Evolutionary conservation across 2,888 invertebrate genomes (phyloP).

Genomic region (Aspidiotus rigidus): DNA sequence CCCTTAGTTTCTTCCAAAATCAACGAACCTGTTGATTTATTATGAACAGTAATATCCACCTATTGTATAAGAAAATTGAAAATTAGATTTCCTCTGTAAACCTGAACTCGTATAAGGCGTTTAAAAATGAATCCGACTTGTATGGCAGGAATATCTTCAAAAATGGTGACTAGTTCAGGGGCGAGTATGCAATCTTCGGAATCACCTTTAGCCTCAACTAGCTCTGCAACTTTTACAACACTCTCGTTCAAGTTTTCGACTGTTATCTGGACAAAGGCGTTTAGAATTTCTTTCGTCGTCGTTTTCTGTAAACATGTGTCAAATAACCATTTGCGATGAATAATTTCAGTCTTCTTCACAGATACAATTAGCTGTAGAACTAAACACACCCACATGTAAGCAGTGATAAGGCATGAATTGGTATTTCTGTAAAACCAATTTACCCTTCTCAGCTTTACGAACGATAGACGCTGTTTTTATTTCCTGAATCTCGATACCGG

Average conservation of each 20-base stretch:
- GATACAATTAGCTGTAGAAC: too few species aligned
- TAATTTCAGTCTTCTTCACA: too few species aligned
- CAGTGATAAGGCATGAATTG: conserved; percentile 56
- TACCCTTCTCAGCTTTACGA: conserved; percentile 55
- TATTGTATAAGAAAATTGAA: background rate
- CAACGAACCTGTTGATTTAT: background rate
- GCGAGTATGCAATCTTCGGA: too few species aligned
- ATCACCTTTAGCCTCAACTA: too few species aligned
- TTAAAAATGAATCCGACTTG: background rate
- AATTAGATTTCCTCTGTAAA: too few species aligned
- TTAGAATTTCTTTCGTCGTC: too few species aligned
- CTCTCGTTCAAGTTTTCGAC: too few species aligned
- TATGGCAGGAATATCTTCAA: background rate
- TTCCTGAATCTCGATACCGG: conserved; percentile 68
- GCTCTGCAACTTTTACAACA: too few species aligned
- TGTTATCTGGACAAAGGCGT: too few species aligned
- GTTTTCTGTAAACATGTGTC: too few species aligned
- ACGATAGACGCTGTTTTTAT: conserved; percentile 66
- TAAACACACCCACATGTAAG: conserved; percentile 21
- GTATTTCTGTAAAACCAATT: conserved; percentile 69
- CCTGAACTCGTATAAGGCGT: too few species aligned
- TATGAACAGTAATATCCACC: conserved; percentile 5
- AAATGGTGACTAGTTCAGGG: background rate
- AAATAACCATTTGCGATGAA: too few species aligned
- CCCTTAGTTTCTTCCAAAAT: background rate